Evolutionary conservation across 2,888 invertebrate species (phyloP), one percentile per base, ranked within the genome.

Genomic region (Ypsolopha scabrella): DNA sequence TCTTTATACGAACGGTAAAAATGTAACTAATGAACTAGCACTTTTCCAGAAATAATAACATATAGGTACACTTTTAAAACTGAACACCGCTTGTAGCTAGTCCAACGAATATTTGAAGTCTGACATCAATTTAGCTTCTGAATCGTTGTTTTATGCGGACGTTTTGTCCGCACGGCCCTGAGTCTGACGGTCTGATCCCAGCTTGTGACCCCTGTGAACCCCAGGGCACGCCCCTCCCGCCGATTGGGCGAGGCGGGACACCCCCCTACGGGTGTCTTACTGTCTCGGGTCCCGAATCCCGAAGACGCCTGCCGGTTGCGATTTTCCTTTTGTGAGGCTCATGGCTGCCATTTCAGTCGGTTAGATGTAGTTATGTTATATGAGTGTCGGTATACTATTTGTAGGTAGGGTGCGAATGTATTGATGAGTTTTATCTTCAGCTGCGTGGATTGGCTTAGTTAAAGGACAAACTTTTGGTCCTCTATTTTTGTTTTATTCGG

Each of bases 211-310:
- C 65, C 66, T 61, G 65, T 68, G 68, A 68, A 70, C 71, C 60
- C 36, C 34, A 13, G 57, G 68, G 62, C 62, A 68, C 66, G 75
- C 73, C 72, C 69, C 71, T 59, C 67, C 60, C 50, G 54, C 58
- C 57, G 56, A 54, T 57, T 64, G 74, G 81, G 80, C 78, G 79
- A 71, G 69, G 63, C 62, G 56, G 67, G 65, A 63, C 63, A 61
- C 61, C 63, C 64, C 58, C 58, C 64, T 57, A 55, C n/a, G 6
- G 34, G 34, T 46, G 10, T 49, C 41, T 39, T 39, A 36, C n/a
- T 24, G 24, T 24, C 11, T 33, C 39, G 7, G 14, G 37, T 13
- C 37, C 13, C 48, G 36, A 37, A 36, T n/a, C 8, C 43, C 37
- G 37, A 67, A 72, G 68, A 69, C 64, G 67, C 65, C 69, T 13